A percentile compares a stretch with the other conserved stretches of the same genome.
phyloP scores from a whole-genome alignment of 2,797 vertebrate species.

The Eidolon dupreanum region DNA sequence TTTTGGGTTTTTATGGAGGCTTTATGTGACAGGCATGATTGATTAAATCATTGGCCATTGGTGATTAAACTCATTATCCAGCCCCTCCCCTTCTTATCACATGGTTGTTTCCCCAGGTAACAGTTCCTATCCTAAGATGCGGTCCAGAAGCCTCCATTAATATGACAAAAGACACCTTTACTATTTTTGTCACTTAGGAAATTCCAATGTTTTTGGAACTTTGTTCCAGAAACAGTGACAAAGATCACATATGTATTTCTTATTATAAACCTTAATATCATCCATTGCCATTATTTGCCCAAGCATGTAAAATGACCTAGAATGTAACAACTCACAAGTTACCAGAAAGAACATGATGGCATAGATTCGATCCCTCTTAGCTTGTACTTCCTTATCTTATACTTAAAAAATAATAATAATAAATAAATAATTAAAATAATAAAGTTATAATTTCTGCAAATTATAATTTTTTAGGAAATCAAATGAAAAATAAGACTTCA shows the following conservation, averaged over 20 bases:
- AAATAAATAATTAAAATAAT: not conserved
- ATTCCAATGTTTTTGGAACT: not conserved
- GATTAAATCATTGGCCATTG: not conserved
- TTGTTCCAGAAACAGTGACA: not conserved
- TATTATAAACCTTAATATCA: not conserved
- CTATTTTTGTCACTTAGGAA: not conserved
- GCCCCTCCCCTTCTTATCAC: not conserved
- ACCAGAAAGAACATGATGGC: not conserved
- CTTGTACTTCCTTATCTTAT: not conserved
- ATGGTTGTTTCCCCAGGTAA: not conserved
- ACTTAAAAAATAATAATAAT: not conserved
- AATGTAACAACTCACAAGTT: not conserved
- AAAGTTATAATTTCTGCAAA: slow-evolving; percentile 4
- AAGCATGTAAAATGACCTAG: not conserved
- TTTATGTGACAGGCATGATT: not conserved
- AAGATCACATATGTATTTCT: not conserved
- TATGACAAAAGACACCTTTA: not conserved
- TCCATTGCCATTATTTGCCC: not conserved
- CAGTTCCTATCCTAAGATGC: not conserved
- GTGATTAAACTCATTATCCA: not conserved
- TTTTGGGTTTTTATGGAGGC: not conserved
- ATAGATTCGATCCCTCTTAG: not conserved
- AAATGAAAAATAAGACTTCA: not conserved
- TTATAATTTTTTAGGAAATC: not conserved
- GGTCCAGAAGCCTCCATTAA: not conserved